Evolutionary conservation across 2,797 vertebrate genomes (phyloP).

Genomic region (Cirrhinus mrigala): DNA sequence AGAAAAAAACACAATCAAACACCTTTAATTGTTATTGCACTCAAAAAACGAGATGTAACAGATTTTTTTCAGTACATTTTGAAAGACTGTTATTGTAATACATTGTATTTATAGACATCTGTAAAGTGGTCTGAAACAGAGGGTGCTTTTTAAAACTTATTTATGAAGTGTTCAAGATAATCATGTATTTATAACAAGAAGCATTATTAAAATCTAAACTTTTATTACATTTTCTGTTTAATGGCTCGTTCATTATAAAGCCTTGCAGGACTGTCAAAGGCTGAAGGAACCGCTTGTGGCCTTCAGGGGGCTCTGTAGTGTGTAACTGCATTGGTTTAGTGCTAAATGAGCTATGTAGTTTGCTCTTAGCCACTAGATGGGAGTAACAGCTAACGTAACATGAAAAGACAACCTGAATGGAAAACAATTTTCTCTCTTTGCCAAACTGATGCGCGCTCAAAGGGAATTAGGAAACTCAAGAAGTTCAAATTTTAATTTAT

Average conservation of each 20-base stretch:
- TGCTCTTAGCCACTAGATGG: slow-evolving; percentile 44
- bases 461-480: neutral
- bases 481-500: slow-evolving; percentile 38
- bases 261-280: neutral
- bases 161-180: slow-evolving; percentile 66
- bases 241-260: neutral
- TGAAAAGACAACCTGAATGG: neutral
- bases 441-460: slow-evolving; percentile 9
- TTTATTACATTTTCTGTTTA: slow-evolving; percentile 56
- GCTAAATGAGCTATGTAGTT: neutral
- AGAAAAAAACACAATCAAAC: slow-evolving; percentile 10
- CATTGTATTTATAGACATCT: slow-evolving; percentile 65
- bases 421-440: slow-evolving; percentile 3
- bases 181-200: slow-evolving; percentile 67
- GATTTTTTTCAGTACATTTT: slow-evolving; percentile 47
- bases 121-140: slow-evolving; percentile 61
- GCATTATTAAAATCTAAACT: slow-evolving; percentile 63
- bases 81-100: slow-evolving; percentile 56
- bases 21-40: slow-evolving; percentile 46
- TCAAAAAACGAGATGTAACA: slow-evolving; percentile 46
- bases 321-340: neutral
- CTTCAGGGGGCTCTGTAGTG: neutral
- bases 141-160: slow-evolving; percentile 64
- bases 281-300: neutral
- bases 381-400: slow-evolving; percentile 6